A percentile compares a stretch with the other conserved stretches of the same genome.
phyloP scores from a whole-genome alignment of 1,140 invertebrate genomes.

The Scaptomyza pallida region DNA sequence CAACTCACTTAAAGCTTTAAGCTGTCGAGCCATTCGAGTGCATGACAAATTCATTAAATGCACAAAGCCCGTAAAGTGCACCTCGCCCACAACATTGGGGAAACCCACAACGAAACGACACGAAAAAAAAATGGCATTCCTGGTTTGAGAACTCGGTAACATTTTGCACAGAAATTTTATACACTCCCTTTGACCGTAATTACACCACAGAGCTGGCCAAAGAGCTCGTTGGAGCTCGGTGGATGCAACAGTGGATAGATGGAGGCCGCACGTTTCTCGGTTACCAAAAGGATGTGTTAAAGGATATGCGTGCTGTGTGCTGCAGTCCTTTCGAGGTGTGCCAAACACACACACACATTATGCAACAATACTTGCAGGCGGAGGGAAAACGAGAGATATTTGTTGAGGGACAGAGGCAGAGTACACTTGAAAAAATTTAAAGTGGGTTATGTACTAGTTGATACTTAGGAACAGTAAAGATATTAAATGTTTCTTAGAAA shows the following conservation, averaged over 20 bases:
- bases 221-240: background rate
- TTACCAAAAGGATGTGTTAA: no score
- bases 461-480: no score
- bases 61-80: conserved; percentile 72
- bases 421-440: no score
- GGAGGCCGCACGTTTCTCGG: background rate
- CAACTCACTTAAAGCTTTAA: conserved; percentile 45
- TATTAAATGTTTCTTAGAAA: no score
- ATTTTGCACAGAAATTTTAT: conserved; percentile 75
- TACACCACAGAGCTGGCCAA: conserved; percentile 60
- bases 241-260: background rate
- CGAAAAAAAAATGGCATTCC: conserved; percentile 4
- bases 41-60: conserved; percentile 77
- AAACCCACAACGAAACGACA: conserved; percentile 8
- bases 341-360: background rate
- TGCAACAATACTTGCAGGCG: background rate
- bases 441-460: no score
- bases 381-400: no score
- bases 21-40: conserved; percentile 47
- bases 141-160: conserved; percentile 29
- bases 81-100: conserved; percentile 5
- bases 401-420: background rate
- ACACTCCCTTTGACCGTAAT: conserved; percentile 69
- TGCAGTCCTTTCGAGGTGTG: background rate
- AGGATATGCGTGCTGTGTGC: no score